phyloP scores from a whole-genome alignment of 2,113 vertebrate genomes.

The Chlorodrepanis virens region DNA sequence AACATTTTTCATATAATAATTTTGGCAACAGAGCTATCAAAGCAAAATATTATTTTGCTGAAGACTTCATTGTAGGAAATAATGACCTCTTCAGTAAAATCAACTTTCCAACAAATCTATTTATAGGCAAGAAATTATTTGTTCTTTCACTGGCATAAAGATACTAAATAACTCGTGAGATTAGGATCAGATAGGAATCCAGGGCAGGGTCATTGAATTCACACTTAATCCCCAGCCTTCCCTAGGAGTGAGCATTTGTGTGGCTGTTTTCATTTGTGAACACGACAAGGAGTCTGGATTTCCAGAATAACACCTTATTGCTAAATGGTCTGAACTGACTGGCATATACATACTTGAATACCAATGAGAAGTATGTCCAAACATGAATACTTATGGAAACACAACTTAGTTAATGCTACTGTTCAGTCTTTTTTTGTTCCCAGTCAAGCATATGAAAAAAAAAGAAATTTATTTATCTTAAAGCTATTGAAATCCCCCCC shows the following conservation, averaged over 20 bases:
- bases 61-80: not conserved
- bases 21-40: not conserved
- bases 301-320: not conserved
- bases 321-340: not conserved
- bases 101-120: not conserved
- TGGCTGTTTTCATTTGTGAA: not conserved
- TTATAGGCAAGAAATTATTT: not conserved
- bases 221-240: not conserved
- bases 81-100: not conserved
- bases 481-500: slow-evolving; percentile 17
- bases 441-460: not conserved
- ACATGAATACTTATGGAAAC: not conserved
- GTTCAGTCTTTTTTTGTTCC: not conserved
- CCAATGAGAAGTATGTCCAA: not conserved
- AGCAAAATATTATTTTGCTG: not conserved
- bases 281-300: not conserved
- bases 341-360: not conserved
- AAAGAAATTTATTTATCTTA: not conserved
- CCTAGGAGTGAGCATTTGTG: not conserved
- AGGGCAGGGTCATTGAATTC: not conserved
- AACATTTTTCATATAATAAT: not conserved
- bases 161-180: not conserved
- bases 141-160: not conserved
- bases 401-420: not conserved
- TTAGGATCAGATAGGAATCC: not conserved